Conservation (phyloP, 2,888 invertebrate species). For the Acrocyrtus sp. region DNA sequence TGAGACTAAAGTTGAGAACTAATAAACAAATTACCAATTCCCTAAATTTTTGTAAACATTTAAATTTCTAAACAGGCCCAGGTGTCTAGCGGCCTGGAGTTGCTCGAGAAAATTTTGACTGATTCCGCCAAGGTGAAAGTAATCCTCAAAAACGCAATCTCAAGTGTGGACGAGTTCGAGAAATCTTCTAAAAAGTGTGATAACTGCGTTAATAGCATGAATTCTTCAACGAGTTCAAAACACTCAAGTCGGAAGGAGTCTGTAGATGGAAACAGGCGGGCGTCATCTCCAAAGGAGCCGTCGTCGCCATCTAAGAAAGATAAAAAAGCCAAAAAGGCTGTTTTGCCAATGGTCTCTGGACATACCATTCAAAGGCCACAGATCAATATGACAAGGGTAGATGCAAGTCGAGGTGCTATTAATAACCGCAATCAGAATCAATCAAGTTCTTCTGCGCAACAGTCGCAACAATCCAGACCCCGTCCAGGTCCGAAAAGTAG, state of each 20-base stretch:
- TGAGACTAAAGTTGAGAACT: no score
- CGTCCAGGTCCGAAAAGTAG: background rate
- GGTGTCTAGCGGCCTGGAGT: slow-evolving; percentile 10
- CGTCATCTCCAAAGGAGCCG: slow-evolving; percentile 1
- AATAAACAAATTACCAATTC: no score
- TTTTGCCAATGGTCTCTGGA: slow-evolving; percentile 24
- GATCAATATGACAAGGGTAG: slow-evolving; percentile 18
- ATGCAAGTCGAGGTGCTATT: no score
- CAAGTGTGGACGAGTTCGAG: background rate
- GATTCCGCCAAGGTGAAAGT: slow-evolving; percentile 23
- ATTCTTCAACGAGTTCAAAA: no score
- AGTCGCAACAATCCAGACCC: no score
- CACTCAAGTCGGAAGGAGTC: no score
- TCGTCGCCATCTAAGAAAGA: slow-evolving; percentile 8
- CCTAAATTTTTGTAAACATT: no score
- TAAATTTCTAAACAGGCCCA: slow-evolving; percentile 14
- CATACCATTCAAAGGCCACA: slow-evolving; percentile 19
- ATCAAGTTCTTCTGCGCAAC: no score
- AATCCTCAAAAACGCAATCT: slow-evolving; percentile 18
- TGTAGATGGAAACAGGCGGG: background rate
- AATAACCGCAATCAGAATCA: background rate
- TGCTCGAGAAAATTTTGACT: slow-evolving; percentile 26
- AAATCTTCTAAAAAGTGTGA: background rate
- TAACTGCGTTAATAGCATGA: background rate
- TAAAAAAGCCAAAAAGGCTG: slow-evolving; percentile 29